Conservation (phyloP, 1,140 invertebrate species). For the Panulirus ornatus region DNA sequence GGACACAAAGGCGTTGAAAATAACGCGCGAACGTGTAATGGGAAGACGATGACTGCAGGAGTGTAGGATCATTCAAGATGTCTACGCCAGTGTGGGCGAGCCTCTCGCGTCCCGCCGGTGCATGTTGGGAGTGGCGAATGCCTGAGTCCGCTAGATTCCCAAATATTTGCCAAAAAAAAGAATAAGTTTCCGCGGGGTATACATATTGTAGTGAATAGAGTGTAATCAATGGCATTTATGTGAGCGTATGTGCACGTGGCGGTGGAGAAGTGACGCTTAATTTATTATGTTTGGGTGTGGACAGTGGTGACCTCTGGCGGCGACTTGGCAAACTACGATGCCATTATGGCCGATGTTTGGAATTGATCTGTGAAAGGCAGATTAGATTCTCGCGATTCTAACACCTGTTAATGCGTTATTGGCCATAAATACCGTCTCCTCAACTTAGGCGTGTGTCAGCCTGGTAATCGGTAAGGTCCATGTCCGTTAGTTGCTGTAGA, state of each 20-base stretch:
- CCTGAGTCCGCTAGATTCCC: constrained; percentile 47
- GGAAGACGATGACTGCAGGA: neutral
- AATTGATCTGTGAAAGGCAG: constrained; percentile 72
- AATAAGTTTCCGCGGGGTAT: neutral
- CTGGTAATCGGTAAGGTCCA: constrained; percentile 57
- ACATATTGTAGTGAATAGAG: neutral
- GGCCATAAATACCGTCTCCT: constrained; percentile 25
- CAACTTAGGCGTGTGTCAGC: constrained; percentile 21
- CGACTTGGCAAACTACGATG: constrained; percentile 61
- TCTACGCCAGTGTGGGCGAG: constrained; percentile 42
- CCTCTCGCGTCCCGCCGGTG: constrained; percentile 65
- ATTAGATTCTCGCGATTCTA: constrained; percentile 64
- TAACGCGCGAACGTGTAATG: neutral
- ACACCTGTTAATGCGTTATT: constrained; percentile 63
- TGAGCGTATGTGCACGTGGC: neutral
- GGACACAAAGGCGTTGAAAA: neutral
- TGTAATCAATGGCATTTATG: neutral
- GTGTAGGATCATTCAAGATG: constrained; percentile 47
- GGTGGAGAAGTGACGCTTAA: constrained; percentile 19
- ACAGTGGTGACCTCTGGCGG: constrained; percentile 52
- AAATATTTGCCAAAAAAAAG: constrained; percentile 26
- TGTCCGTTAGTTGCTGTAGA: neutral
- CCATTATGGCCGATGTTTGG: constrained; percentile 73
- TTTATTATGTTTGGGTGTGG: neutral
- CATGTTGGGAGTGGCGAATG: constrained; percentile 63